Base-by-base conservation (phyloP, 2,113 vertebrate genomes). In the Cephalopholis sonnerati region DNA sequence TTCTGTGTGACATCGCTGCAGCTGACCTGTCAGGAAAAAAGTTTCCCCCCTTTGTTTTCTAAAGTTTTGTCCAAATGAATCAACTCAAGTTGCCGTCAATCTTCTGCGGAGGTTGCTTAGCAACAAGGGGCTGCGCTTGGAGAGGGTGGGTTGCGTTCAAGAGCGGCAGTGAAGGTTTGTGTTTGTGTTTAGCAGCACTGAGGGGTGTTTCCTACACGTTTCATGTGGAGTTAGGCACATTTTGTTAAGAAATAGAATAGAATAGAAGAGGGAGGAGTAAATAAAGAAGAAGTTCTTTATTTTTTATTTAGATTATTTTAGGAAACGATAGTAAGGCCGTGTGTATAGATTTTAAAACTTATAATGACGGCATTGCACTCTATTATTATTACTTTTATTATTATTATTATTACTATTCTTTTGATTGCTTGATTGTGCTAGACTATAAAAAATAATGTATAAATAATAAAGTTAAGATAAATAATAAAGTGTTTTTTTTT, bases 61-160 rank as follows among this genome's bases (percentile, higher is more conserved):
- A 77, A 91, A 86, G 67, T 89, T 90, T 84, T 46, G 25, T 46
- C 41, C 51, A 18, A 44, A 46, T 70, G 41, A 79, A 73, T 78
- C 79, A 69, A 82, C 84, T 77, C 9, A 74, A 88, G 73, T 82
- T 76, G 66, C 82, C 68, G 91, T 90, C 93, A 93, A 90, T 92
- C 89, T 89, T 54, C 74, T 73, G 39, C n/a, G 13, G 15, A 10
- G 74, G 93, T 95, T 88, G 92, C 94, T 73, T 61, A 66, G 94
- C 90, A 94, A 95, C 91, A 92, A 81, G 79, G 87, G 75, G 83
- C 72, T 62, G 85, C 10, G 72, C 65, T 48, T 22, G 46, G 61
- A 64, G 57, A 29, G 24, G 16, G 58, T 7, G 77, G 80, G 93
- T 18, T 85, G 36, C 84, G 79, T 94, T 93, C 92, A 94, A 74